Evolutionary conservation across 2,888 invertebrate genomes (phyloP).

Genomic region (Yponomeuta malinellus): DNA sequence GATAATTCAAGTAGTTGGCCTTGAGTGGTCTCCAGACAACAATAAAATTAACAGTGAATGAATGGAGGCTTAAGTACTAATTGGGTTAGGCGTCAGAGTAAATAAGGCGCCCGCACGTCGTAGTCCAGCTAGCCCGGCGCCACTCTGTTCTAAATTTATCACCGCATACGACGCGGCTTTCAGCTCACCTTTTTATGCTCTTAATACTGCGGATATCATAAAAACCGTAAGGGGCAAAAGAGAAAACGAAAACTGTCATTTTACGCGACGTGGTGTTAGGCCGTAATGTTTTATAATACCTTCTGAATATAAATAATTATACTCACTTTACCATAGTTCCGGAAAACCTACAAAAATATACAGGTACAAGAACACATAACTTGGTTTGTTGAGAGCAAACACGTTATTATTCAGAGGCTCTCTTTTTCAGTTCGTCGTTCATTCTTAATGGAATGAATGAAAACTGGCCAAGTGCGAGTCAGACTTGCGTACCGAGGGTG

Average conservation of each 20-base stretch:
- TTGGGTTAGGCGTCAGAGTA: slow-evolving; percentile 40
- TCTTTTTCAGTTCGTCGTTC: too few species aligned
- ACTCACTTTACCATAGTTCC: background rate
- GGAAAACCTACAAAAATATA: too few species aligned
- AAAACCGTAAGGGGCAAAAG: background rate
- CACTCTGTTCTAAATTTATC: background rate
- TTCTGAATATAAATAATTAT: background rate
- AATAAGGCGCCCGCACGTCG: slow-evolving; percentile 29
- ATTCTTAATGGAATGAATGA: too few species aligned
- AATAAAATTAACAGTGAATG: slow-evolving; percentile 44
- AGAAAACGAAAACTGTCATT: background rate
- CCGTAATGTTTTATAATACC: background rate
- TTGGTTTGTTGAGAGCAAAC: too few species aligned
- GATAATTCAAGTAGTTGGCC: slow-evolving; percentile 40
- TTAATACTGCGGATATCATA: background rate
- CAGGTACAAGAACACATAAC: too few species aligned
- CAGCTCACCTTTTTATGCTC: background rate
- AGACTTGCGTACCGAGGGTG: too few species aligned
- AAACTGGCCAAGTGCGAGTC: too few species aligned
- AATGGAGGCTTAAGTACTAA: slow-evolving; percentile 37
- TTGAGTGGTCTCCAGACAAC: slow-evolving; percentile 36
- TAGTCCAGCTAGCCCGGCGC: background rate
- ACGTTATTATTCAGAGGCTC: too few species aligned
- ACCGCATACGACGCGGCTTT: background rate
- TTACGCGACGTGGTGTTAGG: background rate